phyloP scores from a whole-genome alignment of 2,888 invertebrate species.

The Sesia apiformis region DNA sequence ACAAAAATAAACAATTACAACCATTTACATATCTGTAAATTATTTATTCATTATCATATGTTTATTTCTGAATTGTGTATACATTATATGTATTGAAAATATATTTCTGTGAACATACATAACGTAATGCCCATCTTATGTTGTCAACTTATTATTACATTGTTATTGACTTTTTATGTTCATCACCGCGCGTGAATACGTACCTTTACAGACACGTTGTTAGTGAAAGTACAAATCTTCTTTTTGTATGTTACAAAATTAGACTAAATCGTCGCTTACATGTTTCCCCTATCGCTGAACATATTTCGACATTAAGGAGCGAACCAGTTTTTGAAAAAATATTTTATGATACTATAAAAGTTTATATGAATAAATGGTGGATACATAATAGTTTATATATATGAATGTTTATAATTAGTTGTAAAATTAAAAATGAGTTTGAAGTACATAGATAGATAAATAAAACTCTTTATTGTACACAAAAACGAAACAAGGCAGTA shows the following conservation, averaged over 20 bases:
- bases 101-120: no score
- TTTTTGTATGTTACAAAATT: slow-evolving; percentile 4
- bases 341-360: neutral
- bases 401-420: neutral
- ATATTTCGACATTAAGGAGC: no score
- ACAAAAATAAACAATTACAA: no score
- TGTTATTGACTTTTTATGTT: neutral
- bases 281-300: neutral
- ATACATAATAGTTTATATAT: neutral
- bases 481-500: no score
- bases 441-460: neutral
- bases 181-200: neutral
- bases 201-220: slow-evolving; percentile 3
- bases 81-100: no score
- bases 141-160: neutral
- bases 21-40: no score
- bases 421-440: neutral
- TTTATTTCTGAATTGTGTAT: no score
- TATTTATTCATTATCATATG: no score
- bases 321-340: neutral
- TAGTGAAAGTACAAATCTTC: slow-evolving; percentile 7
- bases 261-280: slow-evolving; percentile 1
- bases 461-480: no score
- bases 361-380: neutral
- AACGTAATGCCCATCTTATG: no score